These are phyloP conservation scores for Oreochromis spilurus DNA, from an alignment of 2,113 vertebrate species.

Conservation along the genomic window DNA sequence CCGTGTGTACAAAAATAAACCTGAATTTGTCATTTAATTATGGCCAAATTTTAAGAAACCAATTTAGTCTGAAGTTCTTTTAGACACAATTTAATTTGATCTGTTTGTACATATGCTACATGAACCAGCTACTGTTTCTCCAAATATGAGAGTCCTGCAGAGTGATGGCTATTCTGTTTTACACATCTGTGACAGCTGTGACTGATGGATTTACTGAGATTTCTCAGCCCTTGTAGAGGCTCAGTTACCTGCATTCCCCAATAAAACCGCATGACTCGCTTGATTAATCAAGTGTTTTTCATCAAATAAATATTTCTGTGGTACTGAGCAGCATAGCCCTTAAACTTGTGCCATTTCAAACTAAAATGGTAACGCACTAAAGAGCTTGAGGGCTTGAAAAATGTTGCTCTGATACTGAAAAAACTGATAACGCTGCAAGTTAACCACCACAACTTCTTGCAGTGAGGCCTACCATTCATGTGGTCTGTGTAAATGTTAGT, in stretches of 20 bases:
- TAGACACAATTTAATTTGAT: neutral
- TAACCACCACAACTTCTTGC: neutral
- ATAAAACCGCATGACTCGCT: neutral
- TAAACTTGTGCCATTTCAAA: constrained; percentile 25
- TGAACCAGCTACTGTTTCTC: constrained; percentile 52
- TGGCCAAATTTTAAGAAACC: neutral
- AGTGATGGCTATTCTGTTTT: neutral
- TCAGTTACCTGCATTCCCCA: neutral
- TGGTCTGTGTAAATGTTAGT: neutral
- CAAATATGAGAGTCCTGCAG: neutral
- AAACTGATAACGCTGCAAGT: neutral
- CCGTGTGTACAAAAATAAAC: neutral
- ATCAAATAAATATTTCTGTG: neutral
- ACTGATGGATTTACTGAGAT: neutral
- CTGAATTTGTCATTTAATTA: neutral
- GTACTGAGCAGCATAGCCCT: constrained; percentile 40
- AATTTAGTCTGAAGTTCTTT: neutral
- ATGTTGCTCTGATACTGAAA: neutral
- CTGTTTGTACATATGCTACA: constrained; percentile 58
- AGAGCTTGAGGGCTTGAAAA: constrained; percentile 1
- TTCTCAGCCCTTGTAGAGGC: constrained; percentile 9
- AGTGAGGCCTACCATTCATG: constrained; percentile 1
- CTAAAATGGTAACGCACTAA: neutral
- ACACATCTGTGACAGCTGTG: neutral
- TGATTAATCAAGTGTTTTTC: neutral